Evolutionary conservation across 2,797 vertebrate species (phyloP), one percentile per base, ranked within the genome.

Genomic region (Microcaecilia unicolor): DNA sequence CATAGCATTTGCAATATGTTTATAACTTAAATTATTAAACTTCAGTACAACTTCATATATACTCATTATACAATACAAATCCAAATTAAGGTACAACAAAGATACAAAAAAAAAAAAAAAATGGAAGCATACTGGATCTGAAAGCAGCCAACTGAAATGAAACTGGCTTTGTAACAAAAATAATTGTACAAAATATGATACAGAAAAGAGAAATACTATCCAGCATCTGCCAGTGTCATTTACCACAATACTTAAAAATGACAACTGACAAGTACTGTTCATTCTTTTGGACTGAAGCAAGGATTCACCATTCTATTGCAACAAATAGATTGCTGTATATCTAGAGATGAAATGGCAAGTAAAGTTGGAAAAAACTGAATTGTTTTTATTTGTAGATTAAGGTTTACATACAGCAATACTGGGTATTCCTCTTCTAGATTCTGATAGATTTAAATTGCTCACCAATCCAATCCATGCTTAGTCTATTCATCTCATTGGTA

Each of bases 31-130:
- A 22, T 31, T 27, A 15, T 13, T 44, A 48, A 45, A 28, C 19
- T 43, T 50, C 6, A 38, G 34, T 28, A 48, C 25, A 30, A 51
- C 25, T 55, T 61, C 18, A 62, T 37, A 62, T 27, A 60, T 56
- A 48, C 39, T 37, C 22, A 32, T 33, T 48, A 41, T 2, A 48
- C 15, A 18, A 17, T 55, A 51, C 43, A 66, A 62, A 60, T 23
- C 27, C 22, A 18, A 37, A 64, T 29, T 58, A 71, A 70, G 63
- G 60, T 48, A 60, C 40, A 29, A 47, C 40, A 39, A 30, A 53
- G 61, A 58, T 43, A 60, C 37, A 28, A 41, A 43, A 44, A 37
- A 61, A 36, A 61, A 36, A 61, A 4, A 53, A 39, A 51, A 44
- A 34, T 3, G 7, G 34, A n/a, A 52, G 35, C 26, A n/a, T n/a